These are phyloP conservation scores for Caenorhabditis sulstoni DNA, from an alignment of 2,888 invertebrate genomes.

Conservation along the genomic window DNA sequence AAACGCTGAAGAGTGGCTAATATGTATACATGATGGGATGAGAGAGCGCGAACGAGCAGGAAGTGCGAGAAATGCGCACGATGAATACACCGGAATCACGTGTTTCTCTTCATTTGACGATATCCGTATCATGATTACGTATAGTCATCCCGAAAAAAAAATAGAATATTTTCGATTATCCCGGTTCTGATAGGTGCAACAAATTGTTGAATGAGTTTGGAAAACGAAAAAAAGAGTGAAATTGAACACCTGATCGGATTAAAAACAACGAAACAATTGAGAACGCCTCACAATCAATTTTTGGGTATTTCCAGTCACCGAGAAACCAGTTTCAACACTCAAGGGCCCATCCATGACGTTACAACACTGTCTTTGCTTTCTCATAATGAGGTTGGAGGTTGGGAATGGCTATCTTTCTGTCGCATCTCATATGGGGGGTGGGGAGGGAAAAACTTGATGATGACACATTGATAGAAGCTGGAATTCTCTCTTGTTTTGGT, in stretches of 20 bases:
- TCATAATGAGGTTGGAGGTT: constrained; percentile 53
- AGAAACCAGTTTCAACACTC: constrained; percentile 38
- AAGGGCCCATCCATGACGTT: constrained; percentile 7
- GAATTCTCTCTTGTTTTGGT: constrained; percentile 35
- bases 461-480: constrained; percentile 52
- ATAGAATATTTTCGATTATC: no score
- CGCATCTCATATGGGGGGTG: constrained; percentile 40
- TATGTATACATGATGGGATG: constrained; percentile 34
- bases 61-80: constrained; percentile 2
- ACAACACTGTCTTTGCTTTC: constrained; percentile 23
- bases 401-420: constrained; percentile 39
- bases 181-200: no score
- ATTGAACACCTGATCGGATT: constrained; percentile 33
- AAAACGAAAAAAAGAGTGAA: constrained; percentile 25
- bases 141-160: constrained; percentile 10
- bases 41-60: constrained; percentile 25
- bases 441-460: constrained; percentile 45
- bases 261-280: constrained; percentile 21
- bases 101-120: constrained; percentile 12
- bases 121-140: constrained; percentile 11
- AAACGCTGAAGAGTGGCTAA: constrained; percentile 31
- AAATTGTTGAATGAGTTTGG: background rate
- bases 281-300: constrained; percentile 34
- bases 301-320: constrained; percentile 19
- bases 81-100: constrained; percentile 22